A percentile compares a stretch with the other conserved stretches of the same genome.
Conservation (phyloP, 2,113 vertebrate species). For the Protobothrops mucrosquamatus region DNA sequence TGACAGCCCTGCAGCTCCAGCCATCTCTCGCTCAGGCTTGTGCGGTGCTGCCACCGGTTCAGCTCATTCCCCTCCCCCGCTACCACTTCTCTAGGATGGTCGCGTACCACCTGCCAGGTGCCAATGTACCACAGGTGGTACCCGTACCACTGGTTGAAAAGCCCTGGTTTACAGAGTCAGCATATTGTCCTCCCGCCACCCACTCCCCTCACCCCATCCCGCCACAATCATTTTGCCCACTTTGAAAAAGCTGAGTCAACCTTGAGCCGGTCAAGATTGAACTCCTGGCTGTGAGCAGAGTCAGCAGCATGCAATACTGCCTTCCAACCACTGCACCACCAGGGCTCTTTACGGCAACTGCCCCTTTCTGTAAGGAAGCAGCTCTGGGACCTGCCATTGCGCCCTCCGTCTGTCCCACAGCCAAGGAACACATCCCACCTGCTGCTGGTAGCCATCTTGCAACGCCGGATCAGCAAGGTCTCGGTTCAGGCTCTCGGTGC, state of each 20-base stretch:
- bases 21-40: too few relatives aligned
- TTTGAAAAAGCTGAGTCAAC: neutral
- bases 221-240: neutral
- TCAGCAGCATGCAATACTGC: neutral
- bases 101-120: too few relatives aligned
- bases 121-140: too few relatives aligned
- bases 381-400: neutral
- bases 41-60: too few relatives aligned
- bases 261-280: neutral
- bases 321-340: neutral
- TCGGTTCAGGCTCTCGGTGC: constrained; percentile 75
- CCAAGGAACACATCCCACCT: constrained; percentile 61
- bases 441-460: constrained; percentile 84
- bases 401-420: neutral
- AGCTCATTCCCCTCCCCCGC: too few relatives aligned
- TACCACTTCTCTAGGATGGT: too few relatives aligned
- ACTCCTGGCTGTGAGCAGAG: neutral
- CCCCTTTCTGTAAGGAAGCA: neutral
- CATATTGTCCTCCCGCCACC: neutral
- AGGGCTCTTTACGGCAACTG: neutral
- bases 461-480: constrained; percentile 80
- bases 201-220: too few relatives aligned
- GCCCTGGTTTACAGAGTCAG: neutral
- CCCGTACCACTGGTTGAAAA: too few relatives aligned
- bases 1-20: too few relatives aligned